Conservation (phyloP, 1,140 invertebrate species). For the Oryzaephilus surinamensis region DNA sequence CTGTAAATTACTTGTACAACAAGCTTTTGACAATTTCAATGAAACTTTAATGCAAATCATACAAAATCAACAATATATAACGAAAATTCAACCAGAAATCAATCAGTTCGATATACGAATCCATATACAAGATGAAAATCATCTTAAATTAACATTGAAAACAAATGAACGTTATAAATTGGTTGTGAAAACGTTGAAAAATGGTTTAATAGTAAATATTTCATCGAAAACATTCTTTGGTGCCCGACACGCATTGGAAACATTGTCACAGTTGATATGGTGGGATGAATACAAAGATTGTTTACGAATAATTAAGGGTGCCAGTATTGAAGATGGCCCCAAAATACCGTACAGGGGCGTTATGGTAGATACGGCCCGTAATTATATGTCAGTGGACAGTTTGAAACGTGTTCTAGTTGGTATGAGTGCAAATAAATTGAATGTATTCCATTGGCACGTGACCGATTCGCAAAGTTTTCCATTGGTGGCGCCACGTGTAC, state of each 20-base stretch:
- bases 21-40: too few species aligned
- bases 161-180: conserved; percentile 68
- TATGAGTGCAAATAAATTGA: conserved; percentile 70
- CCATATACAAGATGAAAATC: conserved; percentile 35
- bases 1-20: too few species aligned
- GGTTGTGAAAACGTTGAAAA: conserved; percentile 40
- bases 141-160: conserved; percentile 47
- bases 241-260: conserved; percentile 67
- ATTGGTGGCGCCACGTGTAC: conserved; percentile 53
- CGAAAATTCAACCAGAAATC: conserved; percentile 39
- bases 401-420: conserved; percentile 64
- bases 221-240: conserved; percentile 62
- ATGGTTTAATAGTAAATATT: conserved; percentile 50
- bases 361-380: conserved; percentile 64
- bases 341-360: conserved; percentile 57
- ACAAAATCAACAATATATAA: too few species aligned
- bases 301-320: conserved; percentile 41
- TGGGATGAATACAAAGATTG: conserved; percentile 53
- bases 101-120: conserved; percentile 42
- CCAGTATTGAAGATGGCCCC: conserved; percentile 47
- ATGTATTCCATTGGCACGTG: conserved; percentile 78
- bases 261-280: conserved; percentile 69
- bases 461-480: conserved; percentile 79
- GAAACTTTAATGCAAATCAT: too few species aligned
- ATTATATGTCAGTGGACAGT: conserved; percentile 58